Conservation (phyloP, 2,113 vertebrate genomes). For the Cervus canadensis region DNA sequence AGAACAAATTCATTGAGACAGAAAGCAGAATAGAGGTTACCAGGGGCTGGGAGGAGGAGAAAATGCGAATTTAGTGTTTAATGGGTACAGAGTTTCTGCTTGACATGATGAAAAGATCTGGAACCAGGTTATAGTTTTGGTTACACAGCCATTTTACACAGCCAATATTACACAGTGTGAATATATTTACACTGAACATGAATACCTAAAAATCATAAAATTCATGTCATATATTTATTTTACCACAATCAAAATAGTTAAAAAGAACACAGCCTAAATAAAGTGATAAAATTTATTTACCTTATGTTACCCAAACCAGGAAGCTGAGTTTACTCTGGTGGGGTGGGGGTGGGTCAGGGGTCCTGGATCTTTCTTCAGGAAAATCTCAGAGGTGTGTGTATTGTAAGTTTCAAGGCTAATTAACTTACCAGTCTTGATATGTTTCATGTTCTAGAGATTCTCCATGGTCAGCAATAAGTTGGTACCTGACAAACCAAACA, state of each 20-base stretch:
- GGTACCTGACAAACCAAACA: background rate
- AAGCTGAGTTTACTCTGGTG: background rate
- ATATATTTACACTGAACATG: background rate
- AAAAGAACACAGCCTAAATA: background rate
- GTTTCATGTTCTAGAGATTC: background rate
- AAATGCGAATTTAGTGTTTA: background rate
- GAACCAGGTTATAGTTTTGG: background rate
- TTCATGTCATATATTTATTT: background rate
- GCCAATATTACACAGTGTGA: background rate
- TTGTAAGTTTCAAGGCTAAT: background rate
- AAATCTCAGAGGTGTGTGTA: background rate
- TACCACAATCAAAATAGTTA: background rate
- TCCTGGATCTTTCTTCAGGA: background rate
- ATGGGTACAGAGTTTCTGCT: background rate
- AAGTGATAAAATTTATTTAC: background rate
- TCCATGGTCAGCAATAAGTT: background rate
- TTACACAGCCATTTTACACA: background rate
- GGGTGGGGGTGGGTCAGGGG: background rate
- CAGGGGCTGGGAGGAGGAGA: background rate
- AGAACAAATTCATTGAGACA: background rate
- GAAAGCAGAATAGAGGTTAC: background rate
- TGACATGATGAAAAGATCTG: background rate
- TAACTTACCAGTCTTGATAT: background rate
- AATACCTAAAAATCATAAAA: background rate
- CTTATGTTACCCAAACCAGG: background rate